Evolutionary conservation across 2,888 invertebrate species (phyloP).

Genomic region (Tetragonisca angustula): DNA sequence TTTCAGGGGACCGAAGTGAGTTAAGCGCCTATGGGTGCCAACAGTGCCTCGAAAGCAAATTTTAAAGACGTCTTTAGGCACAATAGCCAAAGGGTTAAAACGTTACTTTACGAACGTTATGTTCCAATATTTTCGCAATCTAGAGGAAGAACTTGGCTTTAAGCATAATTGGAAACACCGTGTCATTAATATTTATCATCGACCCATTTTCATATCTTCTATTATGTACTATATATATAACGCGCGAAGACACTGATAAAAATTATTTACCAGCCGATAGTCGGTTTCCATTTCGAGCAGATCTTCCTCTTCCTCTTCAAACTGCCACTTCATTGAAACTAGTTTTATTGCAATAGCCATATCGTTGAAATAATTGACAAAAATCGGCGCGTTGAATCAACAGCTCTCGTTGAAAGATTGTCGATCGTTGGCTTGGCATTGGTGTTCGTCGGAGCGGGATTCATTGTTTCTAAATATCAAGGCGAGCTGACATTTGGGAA

Average conservation of each 20-base stretch:
- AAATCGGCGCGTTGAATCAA: slow-evolving; percentile 5
- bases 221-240: slow-evolving; percentile 1
- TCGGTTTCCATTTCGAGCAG: not conserved
- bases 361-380: too few species aligned
- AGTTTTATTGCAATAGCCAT: too few species aligned
- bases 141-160: not conserved
- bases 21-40: too few species aligned
- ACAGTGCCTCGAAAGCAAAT: too few species aligned
- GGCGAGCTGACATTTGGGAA: not conserved
- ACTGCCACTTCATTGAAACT: not conserved
- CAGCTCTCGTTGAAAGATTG: not conserved
- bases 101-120: too few species aligned
- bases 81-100: too few species aligned
- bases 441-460: not conserved
- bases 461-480: not conserved
- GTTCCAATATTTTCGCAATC: not conserved
- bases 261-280: slow-evolving; percentile 12
- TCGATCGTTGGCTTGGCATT: not conserved
- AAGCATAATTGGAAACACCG: slow-evolving; percentile 8
- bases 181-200: slow-evolving; percentile 25
- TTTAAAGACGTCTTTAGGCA: too few species aligned
- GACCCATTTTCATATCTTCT: slow-evolving; percentile 39
- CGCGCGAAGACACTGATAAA: not conserved
- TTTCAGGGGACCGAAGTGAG: too few species aligned
- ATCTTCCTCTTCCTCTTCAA: not conserved